phyloP scores from a whole-genome alignment of 2,113 vertebrate genomes.

The Petroica traversi region DNA sequence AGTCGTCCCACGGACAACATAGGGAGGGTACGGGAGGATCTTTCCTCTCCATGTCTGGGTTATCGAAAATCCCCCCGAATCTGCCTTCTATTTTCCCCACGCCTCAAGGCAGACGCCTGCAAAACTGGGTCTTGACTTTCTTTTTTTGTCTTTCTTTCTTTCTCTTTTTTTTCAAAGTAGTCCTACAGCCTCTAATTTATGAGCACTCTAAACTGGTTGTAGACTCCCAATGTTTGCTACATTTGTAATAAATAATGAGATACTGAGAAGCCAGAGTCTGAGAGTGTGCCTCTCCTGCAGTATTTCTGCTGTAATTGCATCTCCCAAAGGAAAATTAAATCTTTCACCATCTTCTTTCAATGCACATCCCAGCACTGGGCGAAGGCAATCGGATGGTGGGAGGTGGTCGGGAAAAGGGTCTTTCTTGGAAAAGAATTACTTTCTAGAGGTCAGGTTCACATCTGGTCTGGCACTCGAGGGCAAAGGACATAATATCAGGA shows the following conservation, averaged over 20 bases:
- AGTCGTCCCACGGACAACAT: not conserved
- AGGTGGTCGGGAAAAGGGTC: not conserved
- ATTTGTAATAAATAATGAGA: constrained; percentile 71
- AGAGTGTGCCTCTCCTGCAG: constrained; percentile 54
- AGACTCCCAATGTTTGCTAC: constrained; percentile 60
- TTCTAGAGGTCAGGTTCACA: not conserved
- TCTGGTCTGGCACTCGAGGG: not conserved
- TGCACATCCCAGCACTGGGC: not conserved
- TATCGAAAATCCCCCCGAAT: not conserved
- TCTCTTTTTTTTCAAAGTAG: not conserved
- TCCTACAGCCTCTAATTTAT: constrained; percentile 42
- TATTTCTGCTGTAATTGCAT: constrained; percentile 61
- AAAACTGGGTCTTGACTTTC: not conserved
- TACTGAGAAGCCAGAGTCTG: constrained; percentile 49
- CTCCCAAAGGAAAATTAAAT: constrained; percentile 65
- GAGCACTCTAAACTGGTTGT: constrained; percentile 16
- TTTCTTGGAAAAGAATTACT: not conserved
- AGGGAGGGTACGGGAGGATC: rapidly evolving
- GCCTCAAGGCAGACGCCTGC: not conserved
- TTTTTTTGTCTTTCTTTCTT: not conserved
- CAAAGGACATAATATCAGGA: not conserved
- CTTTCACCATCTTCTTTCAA: constrained; percentile 25
- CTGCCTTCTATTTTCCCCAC: not conserved
- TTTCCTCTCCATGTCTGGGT: not conserved
- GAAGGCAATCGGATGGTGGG: not conserved